Percentiles rank a stretch among this genome's conserved stretches.
These are phyloP conservation scores for Zygaena filipendulae DNA, from an alignment of 2,888 invertebrate genomes.

Conservation along the genomic window DNA sequence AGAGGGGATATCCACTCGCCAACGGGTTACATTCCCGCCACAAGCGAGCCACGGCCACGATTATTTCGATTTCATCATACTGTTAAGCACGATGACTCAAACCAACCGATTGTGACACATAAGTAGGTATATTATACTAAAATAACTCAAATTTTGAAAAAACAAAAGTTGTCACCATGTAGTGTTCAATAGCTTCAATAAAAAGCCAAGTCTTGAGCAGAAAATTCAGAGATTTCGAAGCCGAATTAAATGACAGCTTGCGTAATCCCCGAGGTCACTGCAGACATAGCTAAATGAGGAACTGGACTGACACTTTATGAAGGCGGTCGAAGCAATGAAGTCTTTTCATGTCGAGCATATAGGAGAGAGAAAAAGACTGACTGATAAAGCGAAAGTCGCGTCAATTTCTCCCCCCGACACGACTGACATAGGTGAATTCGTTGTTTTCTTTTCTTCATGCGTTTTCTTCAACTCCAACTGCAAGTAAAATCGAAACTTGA, in stretches of 20 bases:
- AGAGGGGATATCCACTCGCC: slow-evolving; percentile 32
- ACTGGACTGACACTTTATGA: slow-evolving; percentile 9
- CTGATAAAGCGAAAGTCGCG: slow-evolving; percentile 70
- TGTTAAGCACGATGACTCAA: slow-evolving; percentile 38
- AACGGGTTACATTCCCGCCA: slow-evolving; percentile 54
- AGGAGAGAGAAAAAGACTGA: slow-evolving; percentile 87
- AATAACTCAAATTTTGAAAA: too few species aligned
- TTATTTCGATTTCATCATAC: slow-evolving; percentile 49
- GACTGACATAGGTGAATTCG: slow-evolving; percentile 36
- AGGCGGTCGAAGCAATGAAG: slow-evolving; percentile 20
- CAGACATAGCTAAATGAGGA: slow-evolving; percentile 32
- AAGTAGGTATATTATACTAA: too few species aligned
- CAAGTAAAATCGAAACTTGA: slow-evolving; percentile 25
- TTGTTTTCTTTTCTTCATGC: slow-evolving; percentile 20
- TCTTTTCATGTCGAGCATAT: slow-evolving; percentile 67
- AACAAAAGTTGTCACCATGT: too few species aligned
- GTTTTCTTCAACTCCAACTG: slow-evolving; percentile 25
- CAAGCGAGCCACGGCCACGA: slow-evolving; percentile 31
- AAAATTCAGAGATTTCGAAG: slow-evolving; percentile 64
- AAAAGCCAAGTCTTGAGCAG: slow-evolving; percentile 48
- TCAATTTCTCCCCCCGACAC: slow-evolving; percentile 76
- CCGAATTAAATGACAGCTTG: slow-evolving; percentile 52
- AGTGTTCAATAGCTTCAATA: too few species aligned
- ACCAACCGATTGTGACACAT: slow-evolving; percentile 37
- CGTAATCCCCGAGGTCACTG: slow-evolving; percentile 65